phyloP scores from a whole-genome alignment of 2,797 vertebrate genomes.

The Acanthurus tractus region DNA sequence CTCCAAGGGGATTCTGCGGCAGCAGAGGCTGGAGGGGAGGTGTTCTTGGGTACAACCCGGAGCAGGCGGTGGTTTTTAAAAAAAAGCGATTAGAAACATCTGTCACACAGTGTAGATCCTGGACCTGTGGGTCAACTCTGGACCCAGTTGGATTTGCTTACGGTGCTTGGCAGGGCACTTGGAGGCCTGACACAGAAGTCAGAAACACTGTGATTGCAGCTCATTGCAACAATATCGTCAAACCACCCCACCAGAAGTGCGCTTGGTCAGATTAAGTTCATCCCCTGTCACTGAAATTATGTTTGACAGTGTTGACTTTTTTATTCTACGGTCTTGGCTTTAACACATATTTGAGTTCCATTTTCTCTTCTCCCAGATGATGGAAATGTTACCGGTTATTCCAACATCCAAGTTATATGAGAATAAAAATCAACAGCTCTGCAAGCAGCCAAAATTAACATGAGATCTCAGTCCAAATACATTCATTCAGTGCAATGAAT shows the following conservation, averaged over 20 bases:
- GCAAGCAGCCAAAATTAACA: slow-evolving; percentile 31
- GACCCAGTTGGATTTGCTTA: slow-evolving; percentile 59
- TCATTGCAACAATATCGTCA: slow-evolving; percentile 50
- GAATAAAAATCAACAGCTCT: slow-evolving; percentile 38
- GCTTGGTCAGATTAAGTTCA: slow-evolving; percentile 65
- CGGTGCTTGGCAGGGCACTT: slow-evolving; percentile 47
- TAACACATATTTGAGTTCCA: slow-evolving; percentile 48
- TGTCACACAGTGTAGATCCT: slow-evolving; percentile 46
- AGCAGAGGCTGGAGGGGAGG: slow-evolving; percentile 15
- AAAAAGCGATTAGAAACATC: slow-evolving; percentile 59
- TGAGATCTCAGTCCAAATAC: slow-evolving; percentile 25
- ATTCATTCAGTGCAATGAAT: slow-evolving; percentile 29
- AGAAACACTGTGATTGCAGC: slow-evolving; percentile 61
- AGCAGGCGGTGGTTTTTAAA: slow-evolving; percentile 34
- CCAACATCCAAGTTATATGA: slow-evolving; percentile 18
- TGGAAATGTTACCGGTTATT: slow-evolving; percentile 21
- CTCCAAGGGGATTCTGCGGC: slow-evolving; percentile 9
- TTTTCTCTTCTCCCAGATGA: slow-evolving; percentile 40
- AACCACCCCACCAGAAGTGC: slow-evolving; percentile 42
- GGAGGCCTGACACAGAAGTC: slow-evolving; percentile 37
- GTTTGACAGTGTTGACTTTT: slow-evolving; percentile 64
- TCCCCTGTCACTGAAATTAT: slow-evolving; percentile 56
- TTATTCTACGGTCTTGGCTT: slow-evolving; percentile 54
- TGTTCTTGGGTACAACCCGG: slow-evolving; percentile 23
- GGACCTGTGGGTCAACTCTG: slow-evolving; percentile 48